These are phyloP conservation scores for Benthosema pterotum DNA, from an alignment of 2,797 vertebrate species.

Conservation along the genomic window DNA sequence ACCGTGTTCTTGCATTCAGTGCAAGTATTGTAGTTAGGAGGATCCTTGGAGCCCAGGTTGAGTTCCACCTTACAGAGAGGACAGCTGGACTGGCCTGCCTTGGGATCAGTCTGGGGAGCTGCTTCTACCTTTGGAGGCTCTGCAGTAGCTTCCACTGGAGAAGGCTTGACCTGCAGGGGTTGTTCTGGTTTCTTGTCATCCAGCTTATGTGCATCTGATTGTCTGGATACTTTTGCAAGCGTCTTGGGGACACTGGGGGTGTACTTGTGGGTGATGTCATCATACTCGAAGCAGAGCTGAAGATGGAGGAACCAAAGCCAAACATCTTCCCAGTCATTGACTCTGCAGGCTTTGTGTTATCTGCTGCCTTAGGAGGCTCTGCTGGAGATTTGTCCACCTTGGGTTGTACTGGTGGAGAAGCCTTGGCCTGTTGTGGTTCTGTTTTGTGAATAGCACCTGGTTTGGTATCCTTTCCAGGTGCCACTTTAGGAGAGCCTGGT, in stretches of 20 bases:
- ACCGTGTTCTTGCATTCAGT: slow-evolving; percentile 90
- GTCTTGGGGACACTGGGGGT: slow-evolving; percentile 67
- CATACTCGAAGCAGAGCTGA: slow-evolving; percentile 88
- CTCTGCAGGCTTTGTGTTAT: too few relatives aligned
- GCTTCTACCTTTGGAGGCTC: slow-evolving; percentile 36
- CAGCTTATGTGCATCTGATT: slow-evolving; percentile 35
- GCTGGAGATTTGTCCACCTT: too few relatives aligned
- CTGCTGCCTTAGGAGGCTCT: too few relatives aligned
- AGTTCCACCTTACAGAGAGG: slow-evolving; percentile 90
- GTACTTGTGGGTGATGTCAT: slow-evolving; percentile 77
- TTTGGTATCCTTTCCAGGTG: too few relatives aligned
- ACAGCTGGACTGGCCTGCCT: slow-evolving; percentile 68
- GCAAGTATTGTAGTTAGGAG: slow-evolving; percentile 89
- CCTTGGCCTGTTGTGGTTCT: too few relatives aligned
- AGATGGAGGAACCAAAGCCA: slow-evolving; percentile 89
- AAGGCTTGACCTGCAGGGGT: too few relatives aligned
- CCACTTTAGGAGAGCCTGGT: too few relatives aligned
- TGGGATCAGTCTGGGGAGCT: slow-evolving; percentile 47
- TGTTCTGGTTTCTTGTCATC: slow-evolving; percentile 47
- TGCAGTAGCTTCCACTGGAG: too few relatives aligned
- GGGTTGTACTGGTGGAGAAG: too few relatives aligned
- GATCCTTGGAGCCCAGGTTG: slow-evolving; percentile 80
- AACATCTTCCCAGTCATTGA: slow-evolving; percentile 88
- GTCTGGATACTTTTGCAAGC: slow-evolving; percentile 69
- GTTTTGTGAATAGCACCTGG: too few relatives aligned